phyloP scores from a whole-genome alignment of 1,140 invertebrate species.

The Nebria ingens region DNA sequence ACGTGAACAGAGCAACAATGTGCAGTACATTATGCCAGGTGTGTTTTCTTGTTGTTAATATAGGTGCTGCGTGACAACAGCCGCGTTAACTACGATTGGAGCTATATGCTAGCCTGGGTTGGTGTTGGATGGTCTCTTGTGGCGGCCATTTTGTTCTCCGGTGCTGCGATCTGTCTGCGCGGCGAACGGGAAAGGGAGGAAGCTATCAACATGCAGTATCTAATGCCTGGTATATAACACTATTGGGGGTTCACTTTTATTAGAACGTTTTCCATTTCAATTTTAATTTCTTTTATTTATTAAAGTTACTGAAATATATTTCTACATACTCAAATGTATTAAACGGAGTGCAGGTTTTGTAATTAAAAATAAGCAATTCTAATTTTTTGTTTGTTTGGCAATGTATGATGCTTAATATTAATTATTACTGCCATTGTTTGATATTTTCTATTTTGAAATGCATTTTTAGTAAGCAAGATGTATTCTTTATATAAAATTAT shows the following conservation, averaged over 20 bases:
- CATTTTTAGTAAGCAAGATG: too few relatives aligned
- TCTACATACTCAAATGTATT: slow-evolving; percentile 9
- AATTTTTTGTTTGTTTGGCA: too few relatives aligned
- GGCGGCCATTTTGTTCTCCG: slow-evolving; percentile 83
- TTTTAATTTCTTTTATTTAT: too few relatives aligned
- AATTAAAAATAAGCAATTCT: too few relatives aligned
- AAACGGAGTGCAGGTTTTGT: too few relatives aligned
- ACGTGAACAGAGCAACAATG: slow-evolving; percentile 56
- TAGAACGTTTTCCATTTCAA: too few relatives aligned
- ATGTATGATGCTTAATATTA: too few relatives aligned
- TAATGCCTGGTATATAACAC: slow-evolving; percentile 90
- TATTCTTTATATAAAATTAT: too few relatives aligned
- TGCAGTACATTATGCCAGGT: slow-evolving; percentile 85
- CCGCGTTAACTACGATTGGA: slow-evolving; percentile 86
- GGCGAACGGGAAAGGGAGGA: slow-evolving; percentile 86
- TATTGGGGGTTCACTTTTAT: slow-evolving; percentile 24
- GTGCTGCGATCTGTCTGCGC: slow-evolving; percentile 83
- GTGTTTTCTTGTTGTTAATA: slow-evolving; percentile 29
- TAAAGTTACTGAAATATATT: too few relatives aligned
- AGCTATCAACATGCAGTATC: slow-evolving; percentile 93
- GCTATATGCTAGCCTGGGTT: slow-evolving; percentile 91
- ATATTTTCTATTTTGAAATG: too few relatives aligned
- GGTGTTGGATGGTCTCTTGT: slow-evolving; percentile 80
- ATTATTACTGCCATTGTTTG: too few relatives aligned
- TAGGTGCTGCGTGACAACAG: slow-evolving; percentile 80